Conservation (phyloP, 2,797 vertebrate genomes). For the Oceanodroma leucorhoa region DNA sequence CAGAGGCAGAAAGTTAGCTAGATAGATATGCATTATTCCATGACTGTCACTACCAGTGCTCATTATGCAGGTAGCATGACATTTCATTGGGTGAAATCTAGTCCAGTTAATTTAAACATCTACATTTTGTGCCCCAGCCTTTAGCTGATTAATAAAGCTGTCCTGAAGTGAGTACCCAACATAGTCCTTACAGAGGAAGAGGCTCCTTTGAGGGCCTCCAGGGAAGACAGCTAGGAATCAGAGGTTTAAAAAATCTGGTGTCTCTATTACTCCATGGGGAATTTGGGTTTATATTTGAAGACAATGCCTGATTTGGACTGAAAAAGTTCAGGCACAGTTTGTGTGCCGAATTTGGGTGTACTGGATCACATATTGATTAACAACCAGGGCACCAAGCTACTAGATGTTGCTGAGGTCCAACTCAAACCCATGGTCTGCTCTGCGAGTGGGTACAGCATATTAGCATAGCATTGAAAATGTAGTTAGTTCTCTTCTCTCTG, state of each 20-base stretch:
- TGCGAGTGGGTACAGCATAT: background rate
- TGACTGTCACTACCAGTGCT: background rate
- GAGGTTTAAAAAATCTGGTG: background rate
- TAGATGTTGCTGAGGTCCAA: background rate
- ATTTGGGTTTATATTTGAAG: background rate
- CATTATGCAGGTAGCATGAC: background rate
- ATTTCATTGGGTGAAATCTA: background rate
- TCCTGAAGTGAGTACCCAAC: background rate
- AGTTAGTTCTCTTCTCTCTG: background rate
- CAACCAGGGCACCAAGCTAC: background rate
- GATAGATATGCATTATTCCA: background rate
- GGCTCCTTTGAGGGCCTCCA: background rate
- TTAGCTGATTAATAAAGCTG: background rate
- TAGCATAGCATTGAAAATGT: background rate
- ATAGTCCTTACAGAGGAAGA: background rate
- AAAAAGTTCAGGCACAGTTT: background rate
- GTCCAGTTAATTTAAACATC: background rate
- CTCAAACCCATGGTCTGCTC: background rate
- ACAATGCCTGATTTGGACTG: background rate
- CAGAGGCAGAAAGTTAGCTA: background rate
- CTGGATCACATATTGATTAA: background rate
- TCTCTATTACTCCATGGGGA: background rate
- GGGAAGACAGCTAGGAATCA: background rate
- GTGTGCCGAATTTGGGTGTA: background rate
- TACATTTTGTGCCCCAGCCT: background rate